Conservation (phyloP, 2,797 vertebrate genomes). For the Fistularia tabacaria region DNA sequence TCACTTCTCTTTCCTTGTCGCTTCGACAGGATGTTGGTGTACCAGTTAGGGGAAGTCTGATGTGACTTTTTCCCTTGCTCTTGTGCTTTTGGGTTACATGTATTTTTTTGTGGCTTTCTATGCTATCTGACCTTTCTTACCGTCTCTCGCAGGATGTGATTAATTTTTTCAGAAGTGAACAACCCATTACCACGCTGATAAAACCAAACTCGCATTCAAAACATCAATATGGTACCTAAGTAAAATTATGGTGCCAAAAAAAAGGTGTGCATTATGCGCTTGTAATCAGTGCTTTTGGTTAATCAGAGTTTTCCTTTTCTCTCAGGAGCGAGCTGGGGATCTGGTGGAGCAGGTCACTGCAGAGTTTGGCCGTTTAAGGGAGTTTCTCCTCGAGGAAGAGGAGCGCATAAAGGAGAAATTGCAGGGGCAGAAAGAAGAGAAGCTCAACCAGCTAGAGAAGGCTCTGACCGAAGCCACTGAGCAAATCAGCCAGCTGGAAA, state of each 20-base stretch:
- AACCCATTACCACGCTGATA: no score
- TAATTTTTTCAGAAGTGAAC: no score
- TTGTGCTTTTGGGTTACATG: neutral
- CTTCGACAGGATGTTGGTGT: conserved; percentile 58
- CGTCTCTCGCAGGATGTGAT: no score
- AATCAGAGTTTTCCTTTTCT: conserved; percentile 4
- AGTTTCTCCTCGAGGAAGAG: conserved; percentile 67
- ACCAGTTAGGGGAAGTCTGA: conserved; percentile 39
- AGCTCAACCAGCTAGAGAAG: conserved; percentile 61
- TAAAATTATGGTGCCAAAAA: no score
- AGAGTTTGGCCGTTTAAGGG: conserved; percentile 61
- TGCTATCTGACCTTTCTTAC: neutral
- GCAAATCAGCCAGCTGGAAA: conserved; percentile 67
- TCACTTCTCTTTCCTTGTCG: conserved; percentile 55
- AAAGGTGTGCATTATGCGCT: neutral
- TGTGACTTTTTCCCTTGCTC: conserved; percentile 14
- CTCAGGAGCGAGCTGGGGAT: conserved; percentile 55
- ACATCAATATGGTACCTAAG: no score
- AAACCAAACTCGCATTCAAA: no score
- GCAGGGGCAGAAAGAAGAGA: conserved; percentile 63
- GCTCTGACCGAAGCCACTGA: conserved; percentile 58
- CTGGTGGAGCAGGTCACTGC: conserved; percentile 60
- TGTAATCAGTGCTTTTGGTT: neutral
- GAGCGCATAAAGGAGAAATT: conserved; percentile 58
- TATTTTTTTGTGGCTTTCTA: neutral